Evolutionary conservation across 2,113 vertebrate species (phyloP), one percentile per base, ranked within the genome.

Genomic region (Peromyscus californicus): DNA sequence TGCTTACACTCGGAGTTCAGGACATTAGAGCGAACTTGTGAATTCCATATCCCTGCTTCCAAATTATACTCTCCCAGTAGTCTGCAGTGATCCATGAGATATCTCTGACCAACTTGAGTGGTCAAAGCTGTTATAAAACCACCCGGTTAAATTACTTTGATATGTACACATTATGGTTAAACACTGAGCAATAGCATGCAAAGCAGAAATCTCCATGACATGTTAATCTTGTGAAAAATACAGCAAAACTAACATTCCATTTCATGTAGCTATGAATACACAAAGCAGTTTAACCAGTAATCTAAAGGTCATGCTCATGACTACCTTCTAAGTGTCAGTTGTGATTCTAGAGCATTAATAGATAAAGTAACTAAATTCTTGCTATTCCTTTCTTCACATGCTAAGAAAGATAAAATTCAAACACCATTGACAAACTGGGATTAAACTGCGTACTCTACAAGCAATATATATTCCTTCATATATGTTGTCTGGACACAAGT

Each of bases 11-110:
- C 15, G 21, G 33, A 17, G 48, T 54, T 17, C 17, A 45, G 80
- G 33, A 75, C 45, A 12, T 67, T 45, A 42, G 17, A 15, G 24
- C 9, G 69, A 5, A 78, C 29, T n/a, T 42, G 3, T 29, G 16
- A 80, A 1, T 63, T 13, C 0, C 74, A 51, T 10, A 7, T 10
- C 0, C 13, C n/a, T 3, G 5, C 7, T 1, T 1, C 75, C 45
- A 78, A 48, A 48, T 31, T 78, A 78, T 16, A 6, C 2, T 84
- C 5, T 72, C 24, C 5, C 36, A 78, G 15, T 36, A 45, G 67
- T 31, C 15, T 72, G 5, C 7, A 5, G 5, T 48, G 9, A 26
- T 4, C 36, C 19, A 26, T 65, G 45, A 51, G 13, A 51, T 7
- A 51, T 78, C 26, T 51, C 45, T 48, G 26, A 78, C 15, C 29